A percentile compares a stretch with the other conserved stretches of the same genome.
phyloP scores from a whole-genome alignment of 2,888 invertebrate genomes.

The Craniophora ligustri region DNA sequence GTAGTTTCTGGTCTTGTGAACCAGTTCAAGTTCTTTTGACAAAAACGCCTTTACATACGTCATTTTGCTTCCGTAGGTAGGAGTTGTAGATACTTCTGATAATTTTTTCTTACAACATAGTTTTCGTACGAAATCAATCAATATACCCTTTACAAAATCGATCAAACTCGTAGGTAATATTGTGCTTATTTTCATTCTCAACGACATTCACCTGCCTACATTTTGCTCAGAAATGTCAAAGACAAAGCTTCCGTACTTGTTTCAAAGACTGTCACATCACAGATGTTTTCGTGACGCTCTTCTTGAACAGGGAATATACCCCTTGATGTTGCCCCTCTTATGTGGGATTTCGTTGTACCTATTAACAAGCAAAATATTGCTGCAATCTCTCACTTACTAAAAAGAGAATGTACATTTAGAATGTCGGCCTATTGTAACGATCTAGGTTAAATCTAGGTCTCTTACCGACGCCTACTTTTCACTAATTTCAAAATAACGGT shows the following conservation, averaged over 20 bases:
- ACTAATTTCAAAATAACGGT: constrained; percentile 13
- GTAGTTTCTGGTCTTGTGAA: no score
- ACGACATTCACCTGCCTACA: background rate
- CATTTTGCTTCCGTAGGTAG: no score
- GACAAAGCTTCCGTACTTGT: constrained; percentile 23
- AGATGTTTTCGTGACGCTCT: constrained; percentile 27
- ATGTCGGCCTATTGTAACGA: constrained; percentile 5
- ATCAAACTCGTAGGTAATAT: no score
- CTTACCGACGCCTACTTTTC: constrained; percentile 13
- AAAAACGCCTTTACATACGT: no score
- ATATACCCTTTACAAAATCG: no score
- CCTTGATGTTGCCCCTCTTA: constrained; percentile 20
- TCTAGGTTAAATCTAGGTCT: constrained; percentile 32
- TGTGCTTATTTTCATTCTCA: constrained; percentile 4
- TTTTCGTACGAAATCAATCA: no score
- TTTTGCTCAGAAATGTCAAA: constrained; percentile 22
- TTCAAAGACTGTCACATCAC: constrained; percentile 26
- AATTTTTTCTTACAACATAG: no score
- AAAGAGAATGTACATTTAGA: constrained; percentile 4
- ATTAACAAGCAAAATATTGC: constrained; percentile 4
- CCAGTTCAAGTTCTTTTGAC: no score
- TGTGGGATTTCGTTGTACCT: constrained; percentile 6
- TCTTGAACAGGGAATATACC: constrained; percentile 23
- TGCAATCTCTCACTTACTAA: background rate
- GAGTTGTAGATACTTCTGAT: no score